Evolutionary conservation across 1,140 invertebrate genomes (phyloP).

Genomic region (Calliopsis andreniformis): DNA sequence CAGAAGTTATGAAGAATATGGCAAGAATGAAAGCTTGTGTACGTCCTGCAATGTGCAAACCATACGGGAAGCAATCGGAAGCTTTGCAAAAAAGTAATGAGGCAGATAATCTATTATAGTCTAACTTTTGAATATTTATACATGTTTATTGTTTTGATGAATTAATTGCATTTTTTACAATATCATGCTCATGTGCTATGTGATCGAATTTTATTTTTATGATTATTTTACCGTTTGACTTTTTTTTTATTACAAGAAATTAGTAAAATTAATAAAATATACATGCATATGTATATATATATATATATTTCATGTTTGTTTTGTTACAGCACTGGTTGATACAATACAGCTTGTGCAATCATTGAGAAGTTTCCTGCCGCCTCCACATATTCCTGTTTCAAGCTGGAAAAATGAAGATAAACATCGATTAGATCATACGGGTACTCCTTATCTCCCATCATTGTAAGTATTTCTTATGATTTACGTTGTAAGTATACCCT

Average conservation of each 20-base stretch:
- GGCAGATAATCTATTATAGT: slow-evolving; percentile 3
- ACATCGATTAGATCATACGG: slow-evolving; percentile 83
- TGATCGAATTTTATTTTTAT: slow-evolving; percentile 3
- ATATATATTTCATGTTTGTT: slow-evolving; percentile 47
- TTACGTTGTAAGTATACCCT: slow-evolving; percentile 43
- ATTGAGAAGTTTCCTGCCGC: slow-evolving; percentile 90
- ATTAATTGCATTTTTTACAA: slow-evolving; percentile 12
- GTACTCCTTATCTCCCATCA: slow-evolving; percentile 73
- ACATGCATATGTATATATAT: too few species aligned
- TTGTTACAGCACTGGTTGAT: slow-evolving; percentile 88
- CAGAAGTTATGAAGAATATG: slow-evolving; percentile 92
- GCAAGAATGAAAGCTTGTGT: slow-evolving; percentile 92
- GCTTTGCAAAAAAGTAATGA: slow-evolving; percentile 91
- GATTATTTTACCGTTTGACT: neutral
- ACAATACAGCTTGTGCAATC: slow-evolving; percentile 93
- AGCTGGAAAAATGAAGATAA: slow-evolving; percentile 94
- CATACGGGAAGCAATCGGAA: slow-evolving; percentile 93
- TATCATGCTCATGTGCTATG: neutral
- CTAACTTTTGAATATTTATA: slow-evolving; percentile 19
- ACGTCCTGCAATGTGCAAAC: slow-evolving; percentile 92
- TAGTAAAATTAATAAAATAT: neutral
- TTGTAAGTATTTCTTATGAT: slow-evolving; percentile 71
- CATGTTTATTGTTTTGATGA: neutral
- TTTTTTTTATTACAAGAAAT: neutral
- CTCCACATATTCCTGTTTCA: slow-evolving; percentile 91